Evolutionary conservation across 2,113 vertebrate species (phyloP).

Genomic region (Ursus arctos): DNA sequence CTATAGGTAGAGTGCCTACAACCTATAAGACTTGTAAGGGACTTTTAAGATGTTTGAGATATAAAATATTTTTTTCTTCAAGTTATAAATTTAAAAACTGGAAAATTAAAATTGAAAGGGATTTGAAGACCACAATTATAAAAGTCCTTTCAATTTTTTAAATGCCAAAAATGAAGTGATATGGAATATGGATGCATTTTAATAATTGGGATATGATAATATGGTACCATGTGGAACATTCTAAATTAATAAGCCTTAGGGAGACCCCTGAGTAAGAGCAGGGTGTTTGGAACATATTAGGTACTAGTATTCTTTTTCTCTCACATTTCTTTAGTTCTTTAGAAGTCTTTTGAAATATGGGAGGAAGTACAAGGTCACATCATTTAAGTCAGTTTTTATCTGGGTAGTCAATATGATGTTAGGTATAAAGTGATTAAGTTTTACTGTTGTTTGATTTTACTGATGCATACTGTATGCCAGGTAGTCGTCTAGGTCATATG

Average conservation of each 20-base stretch:
- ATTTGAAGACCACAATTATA: conserved; percentile 16
- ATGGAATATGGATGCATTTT: not conserved
- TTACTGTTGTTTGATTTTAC: conserved; percentile 6
- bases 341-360: not conserved
- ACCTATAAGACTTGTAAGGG: not conserved
- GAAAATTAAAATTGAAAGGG: conserved; percentile 53
- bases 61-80: conserved; percentile 10
- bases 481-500: not conserved
- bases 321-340: not conserved
- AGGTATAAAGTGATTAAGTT: not conserved
- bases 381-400: conserved; percentile 8
- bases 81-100: not conserved
- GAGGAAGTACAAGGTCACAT: not conserved
- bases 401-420: not conserved
- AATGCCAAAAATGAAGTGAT: conserved; percentile 30
- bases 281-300: not conserved
- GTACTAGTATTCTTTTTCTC: not conserved
- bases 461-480: not conserved
- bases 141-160: conserved; percentile 34
- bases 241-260: not conserved
- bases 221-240: not conserved
- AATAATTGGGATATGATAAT: not conserved
- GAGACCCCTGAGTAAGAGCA: not conserved
- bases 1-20: not conserved
- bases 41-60: not conserved